A percentile compares a stretch with the other conserved stretches of the same genome.
These are phyloP conservation scores for Gadopsis bispinosus DNA, from an alignment of 2,797 vertebrate genomes.

Conservation along the genomic window DNA sequence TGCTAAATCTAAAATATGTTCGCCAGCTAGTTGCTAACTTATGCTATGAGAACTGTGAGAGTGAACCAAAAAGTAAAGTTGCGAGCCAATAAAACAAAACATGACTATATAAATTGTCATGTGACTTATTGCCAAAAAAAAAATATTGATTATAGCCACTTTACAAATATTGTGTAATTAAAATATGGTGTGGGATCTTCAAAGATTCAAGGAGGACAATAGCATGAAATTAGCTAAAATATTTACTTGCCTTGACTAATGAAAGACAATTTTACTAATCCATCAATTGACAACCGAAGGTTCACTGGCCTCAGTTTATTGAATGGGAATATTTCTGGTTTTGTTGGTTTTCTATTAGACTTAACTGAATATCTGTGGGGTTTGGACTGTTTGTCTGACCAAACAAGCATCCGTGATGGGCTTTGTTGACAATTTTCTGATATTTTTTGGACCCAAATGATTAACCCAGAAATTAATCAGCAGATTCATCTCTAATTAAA, in stretches of 20 bases:
- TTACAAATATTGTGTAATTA: neutral
- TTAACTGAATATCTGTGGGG: neutral
- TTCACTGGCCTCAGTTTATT: neutral
- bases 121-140: no score
- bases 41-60: neutral
- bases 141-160: neutral
- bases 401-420: neutral
- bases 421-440: neutral
- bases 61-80: neutral
- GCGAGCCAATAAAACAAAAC: neutral
- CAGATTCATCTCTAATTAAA: neutral
- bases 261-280: neutral
- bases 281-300: neutral
- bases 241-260: neutral
- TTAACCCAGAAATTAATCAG: neutral
- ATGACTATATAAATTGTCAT: neutral
- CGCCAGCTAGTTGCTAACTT: neutral
- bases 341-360: neutral
- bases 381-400: neutral
- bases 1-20: neutral
- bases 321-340: neutral
- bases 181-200: neutral
- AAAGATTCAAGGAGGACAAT: neutral
- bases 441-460: neutral
- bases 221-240: neutral